phyloP scores from a whole-genome alignment of 64 coral and sea anemone species.

The Actinia tenebrosa region DNA sequence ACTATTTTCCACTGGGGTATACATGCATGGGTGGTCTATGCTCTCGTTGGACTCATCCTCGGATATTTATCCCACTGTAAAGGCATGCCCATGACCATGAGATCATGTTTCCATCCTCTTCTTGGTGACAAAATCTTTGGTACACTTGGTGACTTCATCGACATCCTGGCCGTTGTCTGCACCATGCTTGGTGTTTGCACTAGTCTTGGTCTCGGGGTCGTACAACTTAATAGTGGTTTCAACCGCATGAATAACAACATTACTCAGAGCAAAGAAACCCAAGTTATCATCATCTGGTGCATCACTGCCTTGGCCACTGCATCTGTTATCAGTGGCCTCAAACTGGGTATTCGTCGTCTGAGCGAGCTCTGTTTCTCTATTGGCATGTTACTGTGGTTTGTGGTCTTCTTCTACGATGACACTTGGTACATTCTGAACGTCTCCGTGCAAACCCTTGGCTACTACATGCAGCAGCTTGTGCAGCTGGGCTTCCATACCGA shows the following conservation, averaged over 20 bases:
- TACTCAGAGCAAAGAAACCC: constrained; percentile 5
- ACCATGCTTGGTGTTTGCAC: constrained; percentile 65
- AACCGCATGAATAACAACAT: constrained; percentile 43
- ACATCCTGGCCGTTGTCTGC: constrained; percentile 47
- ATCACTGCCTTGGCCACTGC: constrained; percentile 49
- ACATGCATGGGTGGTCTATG: constrained; percentile 57
- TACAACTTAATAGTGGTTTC: constrained; percentile 46
- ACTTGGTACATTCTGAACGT: constrained; percentile 52
- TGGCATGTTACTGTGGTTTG: constrained; percentile 48
- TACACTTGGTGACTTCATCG: constrained; percentile 53
- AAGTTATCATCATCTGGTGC: constrained; percentile 52
- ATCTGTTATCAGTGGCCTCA: constrained; percentile 51
- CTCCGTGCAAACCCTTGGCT: constrained; percentile 37
- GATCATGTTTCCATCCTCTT: constrained; percentile 52
- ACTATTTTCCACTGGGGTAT: constrained; percentile 46
- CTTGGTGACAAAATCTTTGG: constrained; percentile 49
- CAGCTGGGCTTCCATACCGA: constrained; percentile 60
- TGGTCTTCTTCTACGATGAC: constrained; percentile 59
- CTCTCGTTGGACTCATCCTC: constrained; percentile 34
- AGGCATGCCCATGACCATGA: constrained; percentile 52
- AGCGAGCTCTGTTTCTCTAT: constrained; percentile 54
- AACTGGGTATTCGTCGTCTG: constrained; percentile 51
- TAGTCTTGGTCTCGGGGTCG: constrained; percentile 50
- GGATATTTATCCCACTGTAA: constrained; percentile 40
- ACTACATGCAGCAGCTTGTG: constrained; percentile 36